Conservation (phyloP, 2,113 vertebrate genomes). For the Antechinus stuartii region DNA sequence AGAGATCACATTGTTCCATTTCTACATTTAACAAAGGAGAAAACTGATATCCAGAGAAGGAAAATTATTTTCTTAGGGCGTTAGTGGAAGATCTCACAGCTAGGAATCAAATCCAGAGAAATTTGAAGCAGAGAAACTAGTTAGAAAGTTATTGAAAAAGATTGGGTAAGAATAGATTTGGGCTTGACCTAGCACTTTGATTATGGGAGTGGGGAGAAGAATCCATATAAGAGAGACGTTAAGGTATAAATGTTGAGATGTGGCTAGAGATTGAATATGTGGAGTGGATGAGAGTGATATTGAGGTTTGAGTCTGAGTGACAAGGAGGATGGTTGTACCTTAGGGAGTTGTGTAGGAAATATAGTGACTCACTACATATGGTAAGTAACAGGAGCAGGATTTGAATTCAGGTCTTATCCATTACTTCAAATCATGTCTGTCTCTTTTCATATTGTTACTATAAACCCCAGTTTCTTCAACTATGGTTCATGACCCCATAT, state of each 20-base stretch:
- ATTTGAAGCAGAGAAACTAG: background rate
- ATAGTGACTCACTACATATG: background rate
- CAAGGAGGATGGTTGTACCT: background rate
- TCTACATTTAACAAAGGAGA: background rate
- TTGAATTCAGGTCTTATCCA: background rate
- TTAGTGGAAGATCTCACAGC: background rate
- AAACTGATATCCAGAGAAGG: background rate
- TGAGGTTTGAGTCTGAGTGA: background rate
- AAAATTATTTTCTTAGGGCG: background rate
- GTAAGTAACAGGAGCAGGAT: background rate
- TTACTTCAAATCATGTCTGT: background rate
- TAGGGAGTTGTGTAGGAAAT: background rate
- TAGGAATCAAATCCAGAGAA: background rate
- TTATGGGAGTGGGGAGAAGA: background rate
- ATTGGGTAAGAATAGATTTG: background rate
- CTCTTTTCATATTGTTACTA: background rate
- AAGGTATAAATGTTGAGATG: background rate
- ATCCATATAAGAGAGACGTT: background rate
- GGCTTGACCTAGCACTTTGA: background rate
- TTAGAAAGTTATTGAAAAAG: background rate
- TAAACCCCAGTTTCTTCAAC: background rate
- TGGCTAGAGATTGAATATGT: background rate
- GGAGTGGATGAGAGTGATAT: too few species aligned
- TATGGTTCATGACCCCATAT: too few species aligned
- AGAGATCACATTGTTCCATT: background rate